Evolutionary conservation across 2,888 invertebrate species (phyloP).

Genomic region (Ecliptopera silaceata): DNA sequence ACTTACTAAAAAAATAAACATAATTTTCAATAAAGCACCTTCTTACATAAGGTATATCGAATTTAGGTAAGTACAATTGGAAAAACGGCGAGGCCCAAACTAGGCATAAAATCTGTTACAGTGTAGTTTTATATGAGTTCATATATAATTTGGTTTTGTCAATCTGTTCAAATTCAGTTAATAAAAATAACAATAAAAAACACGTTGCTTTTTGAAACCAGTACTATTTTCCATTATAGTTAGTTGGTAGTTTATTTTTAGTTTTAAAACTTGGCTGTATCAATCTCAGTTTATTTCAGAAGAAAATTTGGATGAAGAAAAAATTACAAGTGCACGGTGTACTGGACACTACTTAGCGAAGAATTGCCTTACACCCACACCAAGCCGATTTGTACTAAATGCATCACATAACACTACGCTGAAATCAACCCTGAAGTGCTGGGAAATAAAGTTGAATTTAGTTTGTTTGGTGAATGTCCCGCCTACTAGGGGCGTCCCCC

Average conservation of each 20-base stretch:
- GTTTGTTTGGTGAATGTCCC: slow-evolving; percentile 52
- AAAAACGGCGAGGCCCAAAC: no score
- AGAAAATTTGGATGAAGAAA: slow-evolving; percentile 58
- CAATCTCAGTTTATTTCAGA: slow-evolving; percentile 21
- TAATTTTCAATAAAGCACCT: no score
- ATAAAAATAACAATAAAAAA: neutral
- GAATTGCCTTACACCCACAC: slow-evolving; percentile 67
- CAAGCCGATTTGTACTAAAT: slow-evolving; percentile 67
- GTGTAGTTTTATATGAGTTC: no score
- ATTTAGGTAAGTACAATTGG: no score
- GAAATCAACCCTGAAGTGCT: slow-evolving; percentile 34
- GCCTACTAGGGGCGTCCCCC: slow-evolving; percentile 79
- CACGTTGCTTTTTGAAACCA: neutral
- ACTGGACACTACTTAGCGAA: slow-evolving; percentile 73
- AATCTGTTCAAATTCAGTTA: no score
- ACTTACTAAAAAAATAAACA: no score
- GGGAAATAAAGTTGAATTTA: slow-evolving; percentile 44
- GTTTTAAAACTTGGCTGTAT: slow-evolving; percentile 16
- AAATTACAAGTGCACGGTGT: slow-evolving; percentile 48
- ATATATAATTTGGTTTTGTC: no score
- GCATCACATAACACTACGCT: slow-evolving; percentile 43
- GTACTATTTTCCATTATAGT: neutral
- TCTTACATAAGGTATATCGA: no score
- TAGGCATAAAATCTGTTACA: no score
- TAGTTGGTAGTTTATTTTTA: slow-evolving; percentile 3